phyloP scores from a whole-genome alignment of 2,113 vertebrate species.

The Marmota flaviventris region DNA sequence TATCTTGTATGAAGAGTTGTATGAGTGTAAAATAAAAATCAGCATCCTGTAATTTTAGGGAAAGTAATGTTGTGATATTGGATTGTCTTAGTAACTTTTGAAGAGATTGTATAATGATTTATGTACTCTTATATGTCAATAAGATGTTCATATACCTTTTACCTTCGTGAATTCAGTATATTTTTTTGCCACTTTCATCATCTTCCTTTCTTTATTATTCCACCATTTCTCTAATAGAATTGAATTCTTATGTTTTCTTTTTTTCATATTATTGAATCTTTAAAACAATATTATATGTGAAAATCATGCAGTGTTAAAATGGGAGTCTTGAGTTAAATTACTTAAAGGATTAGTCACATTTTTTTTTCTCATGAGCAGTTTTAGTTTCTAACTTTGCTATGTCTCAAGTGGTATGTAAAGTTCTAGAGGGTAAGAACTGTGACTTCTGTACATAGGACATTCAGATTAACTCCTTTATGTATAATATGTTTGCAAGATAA shows the following conservation, averaged over 20 bases:
- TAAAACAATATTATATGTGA: conserved; percentile 34
- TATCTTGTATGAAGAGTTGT: not conserved
- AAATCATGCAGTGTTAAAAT: not conserved
- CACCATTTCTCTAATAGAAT: not conserved
- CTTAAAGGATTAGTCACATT: not conserved
- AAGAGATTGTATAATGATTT: too few relatives aligned
- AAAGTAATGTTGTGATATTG: too few relatives aligned
- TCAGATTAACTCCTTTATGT: not conserved
- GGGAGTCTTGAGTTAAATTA: not conserved
- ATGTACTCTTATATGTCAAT: conserved; percentile 34
- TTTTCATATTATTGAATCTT: conserved; percentile 41
- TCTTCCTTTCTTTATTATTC: not conserved
- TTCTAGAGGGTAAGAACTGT: not conserved
- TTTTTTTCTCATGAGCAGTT: not conserved
- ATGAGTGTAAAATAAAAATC: too few relatives aligned
- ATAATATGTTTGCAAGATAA: not conserved
- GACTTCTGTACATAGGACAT: not conserved
- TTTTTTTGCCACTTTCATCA: not conserved
- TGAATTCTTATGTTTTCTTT: not conserved
- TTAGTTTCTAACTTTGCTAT: not conserved
- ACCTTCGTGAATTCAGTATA: conserved; percentile 15
- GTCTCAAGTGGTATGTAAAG: not conserved
- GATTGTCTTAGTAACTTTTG: too few relatives aligned
- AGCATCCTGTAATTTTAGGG: too few relatives aligned
- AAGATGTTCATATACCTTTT: conserved; percentile 56